phyloP scores from a whole-genome alignment of 2,113 vertebrate species.

The Raja brachyura region DNA sequence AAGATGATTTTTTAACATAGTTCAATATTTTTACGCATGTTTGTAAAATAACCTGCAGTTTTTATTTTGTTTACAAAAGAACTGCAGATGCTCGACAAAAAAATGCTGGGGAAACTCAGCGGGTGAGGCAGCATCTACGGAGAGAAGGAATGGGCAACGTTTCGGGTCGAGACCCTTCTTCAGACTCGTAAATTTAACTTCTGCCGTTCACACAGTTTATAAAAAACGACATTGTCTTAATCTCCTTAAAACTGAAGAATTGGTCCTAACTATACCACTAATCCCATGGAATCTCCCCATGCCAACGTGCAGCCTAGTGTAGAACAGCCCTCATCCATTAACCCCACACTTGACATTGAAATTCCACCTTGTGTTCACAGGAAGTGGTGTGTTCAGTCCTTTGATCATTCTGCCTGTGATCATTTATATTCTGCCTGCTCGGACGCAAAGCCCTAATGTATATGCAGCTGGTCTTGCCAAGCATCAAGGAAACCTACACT shows the following conservation, averaged over 20 bases:
- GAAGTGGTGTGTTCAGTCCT: background rate
- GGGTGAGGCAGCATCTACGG: no score
- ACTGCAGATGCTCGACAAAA: no score
- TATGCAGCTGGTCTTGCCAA: background rate
- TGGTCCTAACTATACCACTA: background rate
- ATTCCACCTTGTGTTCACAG: background rate
- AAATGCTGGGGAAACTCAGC: no score
- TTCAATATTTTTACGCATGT: background rate
- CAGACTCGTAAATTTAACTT: background rate
- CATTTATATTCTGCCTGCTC: background rate
- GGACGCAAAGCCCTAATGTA: background rate
- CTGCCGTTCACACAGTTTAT: background rate
- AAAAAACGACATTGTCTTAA: background rate
- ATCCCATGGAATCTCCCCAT: background rate
- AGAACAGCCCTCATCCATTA: constrained; percentile 4
- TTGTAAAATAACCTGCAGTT: background rate
- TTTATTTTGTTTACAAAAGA: background rate
- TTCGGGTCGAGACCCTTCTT: no score
- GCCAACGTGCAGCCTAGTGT: background rate
- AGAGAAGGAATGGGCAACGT: no score
- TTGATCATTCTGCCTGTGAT: constrained; percentile 20
- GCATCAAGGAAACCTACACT: background rate
- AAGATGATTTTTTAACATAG: background rate
- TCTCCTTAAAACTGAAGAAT: background rate
- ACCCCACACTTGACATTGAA: background rate